phyloP scores from a whole-genome alignment of 2,797 vertebrate species.

The Hyperoplus lanceolatus region DNA sequence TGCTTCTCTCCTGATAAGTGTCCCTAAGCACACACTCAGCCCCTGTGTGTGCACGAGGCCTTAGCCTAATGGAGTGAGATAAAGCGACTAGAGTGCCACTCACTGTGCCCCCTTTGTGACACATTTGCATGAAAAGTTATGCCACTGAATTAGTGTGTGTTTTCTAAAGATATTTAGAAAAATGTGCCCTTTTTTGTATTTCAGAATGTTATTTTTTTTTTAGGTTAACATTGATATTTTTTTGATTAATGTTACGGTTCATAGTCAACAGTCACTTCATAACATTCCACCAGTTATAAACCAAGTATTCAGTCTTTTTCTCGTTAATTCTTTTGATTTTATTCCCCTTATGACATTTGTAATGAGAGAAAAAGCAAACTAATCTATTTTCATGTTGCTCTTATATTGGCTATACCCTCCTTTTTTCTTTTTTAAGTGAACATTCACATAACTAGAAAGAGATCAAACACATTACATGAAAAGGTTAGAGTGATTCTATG shows the following conservation, averaged over 20 bases:
- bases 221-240: background rate
- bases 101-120: constrained; percentile 55
- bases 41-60: constrained; percentile 76
- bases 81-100: constrained; percentile 74
- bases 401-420: background rate
- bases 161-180: background rate
- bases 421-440: background rate
- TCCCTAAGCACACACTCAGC: constrained; percentile 79
- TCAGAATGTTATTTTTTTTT: background rate
- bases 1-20: constrained; percentile 77
- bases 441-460: background rate
- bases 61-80: constrained; percentile 84
- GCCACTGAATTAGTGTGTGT: constrained; percentile 4
- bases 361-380: background rate
- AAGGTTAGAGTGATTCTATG: background rate
- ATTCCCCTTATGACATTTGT: background rate
- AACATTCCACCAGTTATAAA: background rate
- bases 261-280: background rate
- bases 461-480: background rate
- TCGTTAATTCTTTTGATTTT: background rate
- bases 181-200: background rate
- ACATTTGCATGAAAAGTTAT: constrained; percentile 34
- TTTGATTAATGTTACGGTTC: background rate
- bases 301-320: background rate
- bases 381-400: too few species aligned